Evolutionary conservation across 1,140 invertebrate species (phyloP).

Genomic region (Drosophila orena): DNA sequence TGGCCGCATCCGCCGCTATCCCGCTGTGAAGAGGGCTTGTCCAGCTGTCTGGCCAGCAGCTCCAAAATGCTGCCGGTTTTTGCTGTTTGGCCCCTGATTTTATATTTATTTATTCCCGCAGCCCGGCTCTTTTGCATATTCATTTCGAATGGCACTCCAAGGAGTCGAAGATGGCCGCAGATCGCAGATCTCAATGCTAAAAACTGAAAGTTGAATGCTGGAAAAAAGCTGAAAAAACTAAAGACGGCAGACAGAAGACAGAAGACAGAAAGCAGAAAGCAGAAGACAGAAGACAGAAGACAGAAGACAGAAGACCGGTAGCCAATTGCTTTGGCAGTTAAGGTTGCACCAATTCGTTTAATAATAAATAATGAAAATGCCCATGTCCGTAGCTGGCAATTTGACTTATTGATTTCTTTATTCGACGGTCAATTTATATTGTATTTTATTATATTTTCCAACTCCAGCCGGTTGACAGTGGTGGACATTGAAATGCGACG

Average conservation of each 20-base stretch:
- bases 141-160: conserved; percentile 58
- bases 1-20: conserved; percentile 19
- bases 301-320: conserved; percentile 67
- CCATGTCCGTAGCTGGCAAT: conserved; percentile 44
- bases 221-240: not conserved
- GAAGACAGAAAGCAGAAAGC: not conserved
- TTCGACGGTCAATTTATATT: conserved; percentile 22
- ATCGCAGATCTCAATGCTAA: not conserved
- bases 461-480: conserved; percentile 50
- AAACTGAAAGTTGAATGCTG: not conserved
- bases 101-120: conserved; percentile 40
- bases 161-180: conserved; percentile 24
- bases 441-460: no score
- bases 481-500: not conserved
- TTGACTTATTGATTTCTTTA: conserved; percentile 76
- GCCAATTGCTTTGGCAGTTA: conserved; percentile 81
- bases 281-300: conserved; percentile 60
- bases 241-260: conserved; percentile 40
- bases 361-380: conserved; percentile 82
- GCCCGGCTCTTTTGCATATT: conserved; percentile 68
- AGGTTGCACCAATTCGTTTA: conserved; percentile 80
- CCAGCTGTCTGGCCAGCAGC: conserved; percentile 56
- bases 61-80: conserved; percentile 64
- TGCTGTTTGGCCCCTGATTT: not conserved
- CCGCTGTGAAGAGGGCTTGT: conserved; percentile 64